Conservation (phyloP, 2,113 vertebrate species). For the Xenopus laevis region DNA sequence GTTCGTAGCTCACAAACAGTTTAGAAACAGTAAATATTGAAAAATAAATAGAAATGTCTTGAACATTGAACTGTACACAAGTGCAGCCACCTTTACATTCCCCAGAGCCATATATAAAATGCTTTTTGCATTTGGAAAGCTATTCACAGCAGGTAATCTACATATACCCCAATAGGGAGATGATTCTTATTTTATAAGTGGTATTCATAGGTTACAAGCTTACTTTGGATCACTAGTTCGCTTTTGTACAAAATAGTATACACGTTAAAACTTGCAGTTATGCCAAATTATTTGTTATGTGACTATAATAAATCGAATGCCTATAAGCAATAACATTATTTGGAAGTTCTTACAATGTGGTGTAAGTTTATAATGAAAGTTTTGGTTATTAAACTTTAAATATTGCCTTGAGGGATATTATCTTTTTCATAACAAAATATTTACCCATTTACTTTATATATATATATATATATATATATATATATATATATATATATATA, state of each 20-base stretch:
- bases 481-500: too few species aligned
- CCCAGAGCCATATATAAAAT: neutral
- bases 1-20: neutral
- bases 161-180: neutral
- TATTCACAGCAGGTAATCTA: neutral
- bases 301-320: slow-evolving; percentile 12
- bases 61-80: neutral
- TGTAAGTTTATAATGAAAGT: slow-evolving; percentile 16
- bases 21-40: neutral
- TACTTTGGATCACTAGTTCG: too few species aligned
- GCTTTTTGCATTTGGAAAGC: neutral
- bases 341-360: too few species aligned
- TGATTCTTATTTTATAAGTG: too few species aligned
- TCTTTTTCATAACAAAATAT: too few species aligned
- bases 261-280: too few species aligned
- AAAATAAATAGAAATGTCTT: neutral
- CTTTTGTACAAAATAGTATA: too few species aligned
- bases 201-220: too few species aligned
- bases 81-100: neutral
- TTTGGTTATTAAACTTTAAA: too few species aligned
- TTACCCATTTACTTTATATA: too few species aligned
- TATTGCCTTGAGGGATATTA: neutral
- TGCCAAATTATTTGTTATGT: too few species aligned
- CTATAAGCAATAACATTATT: slow-evolving; percentile 1
- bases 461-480: too few species aligned